Evolutionary conservation across 2,113 vertebrate species (phyloP).

Genomic region (Oreochromis niloticus): DNA sequence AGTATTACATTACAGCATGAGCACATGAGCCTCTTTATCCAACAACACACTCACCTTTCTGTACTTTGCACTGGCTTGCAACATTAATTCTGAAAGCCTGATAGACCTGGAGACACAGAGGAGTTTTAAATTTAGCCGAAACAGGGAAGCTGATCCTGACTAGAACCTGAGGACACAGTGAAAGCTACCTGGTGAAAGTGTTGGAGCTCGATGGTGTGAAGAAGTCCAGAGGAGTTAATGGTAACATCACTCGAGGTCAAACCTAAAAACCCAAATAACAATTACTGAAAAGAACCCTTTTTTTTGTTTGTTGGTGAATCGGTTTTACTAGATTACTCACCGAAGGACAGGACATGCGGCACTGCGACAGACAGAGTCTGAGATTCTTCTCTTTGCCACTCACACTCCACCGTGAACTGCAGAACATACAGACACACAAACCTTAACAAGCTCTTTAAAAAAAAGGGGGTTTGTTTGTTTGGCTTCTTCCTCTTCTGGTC

Average conservation of each 20-base stretch:
- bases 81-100: constrained; percentile 89
- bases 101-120: constrained; percentile 79
- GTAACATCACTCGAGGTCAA: constrained; percentile 79
- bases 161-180: background rate
- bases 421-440: background rate
- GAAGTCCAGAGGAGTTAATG: constrained; percentile 80
- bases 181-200: constrained; percentile 83
- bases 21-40: background rate
- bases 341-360: constrained; percentile 86
- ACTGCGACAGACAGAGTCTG: constrained; percentile 77
- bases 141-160: background rate
- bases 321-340: constrained; percentile 66
- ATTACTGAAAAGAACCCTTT: background rate
- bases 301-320: background rate
- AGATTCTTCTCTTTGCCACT: constrained; percentile 83
- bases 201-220: constrained; percentile 82
- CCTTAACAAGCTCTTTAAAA: background rate
- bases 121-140: background rate
- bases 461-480: background rate
- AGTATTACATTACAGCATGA: background rate
- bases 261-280: constrained; percentile 67
- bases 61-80: constrained; percentile 78
- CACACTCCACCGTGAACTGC: constrained; percentile 90
- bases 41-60: constrained; percentile 74
- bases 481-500: background rate